phyloP scores from a whole-genome alignment of 2,888 invertebrate species.

The Ichneumon xanthorius region DNA sequence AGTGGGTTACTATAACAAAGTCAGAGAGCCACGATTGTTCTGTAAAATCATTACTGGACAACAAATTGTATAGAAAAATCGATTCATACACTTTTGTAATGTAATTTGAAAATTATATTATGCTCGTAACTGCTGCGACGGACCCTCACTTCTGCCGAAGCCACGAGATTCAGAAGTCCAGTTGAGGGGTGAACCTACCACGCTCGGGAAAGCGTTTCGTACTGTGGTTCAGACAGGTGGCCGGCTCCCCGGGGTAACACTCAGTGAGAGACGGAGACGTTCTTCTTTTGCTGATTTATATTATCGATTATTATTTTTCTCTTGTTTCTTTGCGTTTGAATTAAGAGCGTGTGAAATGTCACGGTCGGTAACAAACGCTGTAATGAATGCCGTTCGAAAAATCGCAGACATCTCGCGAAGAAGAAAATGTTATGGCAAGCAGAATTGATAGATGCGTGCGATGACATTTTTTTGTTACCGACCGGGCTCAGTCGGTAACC shows the following conservation, averaged over 20 bases:
- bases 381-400: not conserved
- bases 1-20: not conserved
- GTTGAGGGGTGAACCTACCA: slow-evolving; percentile 15
- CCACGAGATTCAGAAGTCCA: slow-evolving; percentile 28
- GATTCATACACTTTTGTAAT: slow-evolving; percentile 48
- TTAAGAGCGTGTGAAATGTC: not conserved
- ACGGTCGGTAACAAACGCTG: not conserved
- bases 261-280: slow-evolving; percentile 45
- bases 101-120: not conserved
- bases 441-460: not conserved
- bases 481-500: not conserved
- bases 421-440: not conserved
- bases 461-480: not conserved
- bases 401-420: not conserved
- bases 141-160: slow-evolving; percentile 37
- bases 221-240: not conserved
- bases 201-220: slow-evolving; percentile 50
- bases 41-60: not conserved
- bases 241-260: not conserved
- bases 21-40: not conserved
- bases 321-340: not conserved
- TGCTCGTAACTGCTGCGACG: not conserved
- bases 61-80: slow-evolving; percentile 3
- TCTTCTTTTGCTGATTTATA: slow-evolving; percentile 7
- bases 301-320: slow-evolving; percentile 1